A percentile compares a stretch with the other conserved stretches of the same genome.
phyloP scores from a whole-genome alignment of 2,113 vertebrate genomes.

The Paedocypris sp. region DNA sequence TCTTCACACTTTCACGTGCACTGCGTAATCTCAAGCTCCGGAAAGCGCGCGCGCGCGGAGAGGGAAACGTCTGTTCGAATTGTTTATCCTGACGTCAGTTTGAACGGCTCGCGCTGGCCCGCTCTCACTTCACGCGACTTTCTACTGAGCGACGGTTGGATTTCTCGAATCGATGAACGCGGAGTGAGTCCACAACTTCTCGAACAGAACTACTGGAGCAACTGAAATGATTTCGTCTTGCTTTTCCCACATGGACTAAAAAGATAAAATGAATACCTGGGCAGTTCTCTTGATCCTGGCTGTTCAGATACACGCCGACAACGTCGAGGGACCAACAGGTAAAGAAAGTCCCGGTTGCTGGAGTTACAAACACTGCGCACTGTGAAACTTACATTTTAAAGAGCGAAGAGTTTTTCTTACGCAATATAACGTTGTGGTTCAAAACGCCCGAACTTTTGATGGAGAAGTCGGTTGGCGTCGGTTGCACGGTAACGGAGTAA shows the following conservation, averaged over 20 bases:
- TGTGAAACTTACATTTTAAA: slow-evolving; percentile 30
- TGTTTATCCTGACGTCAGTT: slow-evolving; percentile 72
- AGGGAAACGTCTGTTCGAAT: slow-evolving; percentile 53
- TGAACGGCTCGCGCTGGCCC: slow-evolving; percentile 52
- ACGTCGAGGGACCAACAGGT: slow-evolving; percentile 70
- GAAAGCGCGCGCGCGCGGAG: slow-evolving; percentile 42
- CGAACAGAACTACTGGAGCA: slow-evolving; percentile 42
- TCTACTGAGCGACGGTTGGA: slow-evolving; percentile 47
- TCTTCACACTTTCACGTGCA: slow-evolving; percentile 31
- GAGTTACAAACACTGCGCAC: slow-evolving; percentile 12
- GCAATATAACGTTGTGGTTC: neutral
- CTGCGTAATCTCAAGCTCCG: slow-evolving; percentile 13
- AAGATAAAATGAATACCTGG: slow-evolving; percentile 64
- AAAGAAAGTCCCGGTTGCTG: slow-evolving; percentile 40
- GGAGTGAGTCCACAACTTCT: slow-evolving; percentile 40
- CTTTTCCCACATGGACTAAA: slow-evolving; percentile 63
- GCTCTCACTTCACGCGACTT: slow-evolving; percentile 48
- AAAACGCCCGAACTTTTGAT: slow-evolving; percentile 19
- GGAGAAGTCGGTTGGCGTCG: neutral
- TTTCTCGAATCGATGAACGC: slow-evolving; percentile 48
- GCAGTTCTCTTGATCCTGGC: slow-evolving; percentile 61
- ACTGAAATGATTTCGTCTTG: slow-evolving; percentile 48
- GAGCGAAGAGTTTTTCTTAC: too few relatives aligned
- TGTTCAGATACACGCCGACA: slow-evolving; percentile 66
- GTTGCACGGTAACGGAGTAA: neutral